These are phyloP conservation scores for Pogonus chalceus DNA, from an alignment of 1,140 invertebrate species.

Conservation along the genomic window DNA sequence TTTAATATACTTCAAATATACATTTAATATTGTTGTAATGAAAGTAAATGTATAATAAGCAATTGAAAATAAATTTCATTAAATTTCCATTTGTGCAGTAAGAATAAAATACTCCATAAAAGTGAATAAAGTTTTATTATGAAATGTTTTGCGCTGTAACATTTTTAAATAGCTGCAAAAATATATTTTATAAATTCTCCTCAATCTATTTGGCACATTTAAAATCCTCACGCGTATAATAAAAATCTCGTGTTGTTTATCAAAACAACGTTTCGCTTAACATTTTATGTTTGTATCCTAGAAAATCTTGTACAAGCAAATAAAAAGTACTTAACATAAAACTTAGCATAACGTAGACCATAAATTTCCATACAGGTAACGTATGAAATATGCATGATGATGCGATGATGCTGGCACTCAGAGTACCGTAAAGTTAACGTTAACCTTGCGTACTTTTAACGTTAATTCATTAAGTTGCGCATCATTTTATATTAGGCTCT, in stretches of 20 bases:
- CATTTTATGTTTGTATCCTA: too few species aligned
- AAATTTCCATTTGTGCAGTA: too few species aligned
- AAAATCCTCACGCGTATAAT: background rate
- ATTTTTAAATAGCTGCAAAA: background rate
- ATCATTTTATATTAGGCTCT: background rate
- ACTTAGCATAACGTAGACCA: background rate
- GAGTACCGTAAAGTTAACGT: too few species aligned
- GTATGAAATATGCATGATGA: background rate
- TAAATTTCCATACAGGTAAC: background rate
- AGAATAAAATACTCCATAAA: too few species aligned
- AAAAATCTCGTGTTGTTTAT: background rate
- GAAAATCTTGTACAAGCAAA: background rate
- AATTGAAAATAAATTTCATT: too few species aligned
- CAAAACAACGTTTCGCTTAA: background rate
- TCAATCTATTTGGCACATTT: background rate
- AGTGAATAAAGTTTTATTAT: too few species aligned
- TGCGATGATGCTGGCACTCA: background rate
- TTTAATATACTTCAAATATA: too few species aligned
- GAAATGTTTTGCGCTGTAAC: too few species aligned
- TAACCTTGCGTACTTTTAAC: background rate
- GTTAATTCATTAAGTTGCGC: background rate
- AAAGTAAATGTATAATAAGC: too few species aligned
- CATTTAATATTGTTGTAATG: too few species aligned
- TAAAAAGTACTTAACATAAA: background rate
- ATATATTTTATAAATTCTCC: background rate